These are phyloP conservation scores for Paramormyrops kingsleyae DNA, from an alignment of 2,113 vertebrate species.

Conservation along the genomic window DNA sequence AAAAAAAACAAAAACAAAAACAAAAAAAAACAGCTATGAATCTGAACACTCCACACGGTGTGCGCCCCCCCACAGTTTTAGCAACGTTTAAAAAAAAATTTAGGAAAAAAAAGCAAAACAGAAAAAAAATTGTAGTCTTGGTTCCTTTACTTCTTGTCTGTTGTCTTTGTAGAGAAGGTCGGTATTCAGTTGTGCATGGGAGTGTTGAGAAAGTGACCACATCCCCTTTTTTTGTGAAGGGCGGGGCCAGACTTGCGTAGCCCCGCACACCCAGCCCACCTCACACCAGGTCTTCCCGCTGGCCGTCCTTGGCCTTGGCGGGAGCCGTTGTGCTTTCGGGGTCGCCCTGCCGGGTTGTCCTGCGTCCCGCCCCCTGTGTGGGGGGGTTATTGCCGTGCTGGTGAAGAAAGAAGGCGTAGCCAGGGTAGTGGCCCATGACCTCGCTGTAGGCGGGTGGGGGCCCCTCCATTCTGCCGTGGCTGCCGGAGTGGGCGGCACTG, in stretches of 20 bases:
- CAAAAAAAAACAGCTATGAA: slow-evolving; percentile 36
- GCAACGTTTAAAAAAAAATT: slow-evolving; percentile 49
- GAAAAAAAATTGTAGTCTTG: slow-evolving; percentile 68
- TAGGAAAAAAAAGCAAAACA: slow-evolving; percentile 53
- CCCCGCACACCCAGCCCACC: slow-evolving; percentile 11
- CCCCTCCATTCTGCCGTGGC: slow-evolving; percentile 80
- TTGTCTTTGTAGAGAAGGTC: slow-evolving; percentile 43
- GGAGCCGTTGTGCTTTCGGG: slow-evolving; percentile 81
- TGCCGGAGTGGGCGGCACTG: slow-evolving; percentile 82
- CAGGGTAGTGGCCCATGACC: slow-evolving; percentile 85
- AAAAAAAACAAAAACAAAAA: slow-evolving; percentile 33
- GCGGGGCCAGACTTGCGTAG: not conserved
- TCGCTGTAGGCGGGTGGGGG: slow-evolving; percentile 95
- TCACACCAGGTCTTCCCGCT: slow-evolving; percentile 76
- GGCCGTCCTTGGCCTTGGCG: slow-evolving; percentile 76
- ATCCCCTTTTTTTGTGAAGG: slow-evolving; percentile 18
- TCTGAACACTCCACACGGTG: slow-evolving; percentile 45
- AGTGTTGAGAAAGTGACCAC: slow-evolving; percentile 52
- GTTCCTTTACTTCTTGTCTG: slow-evolving; percentile 45
- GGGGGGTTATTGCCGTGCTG: slow-evolving; percentile 81
- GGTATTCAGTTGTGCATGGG: slow-evolving; percentile 57
- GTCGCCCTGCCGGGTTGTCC: slow-evolving; percentile 75
- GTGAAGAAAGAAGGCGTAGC: slow-evolving; percentile 84
- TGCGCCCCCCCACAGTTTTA: slow-evolving; percentile 32
- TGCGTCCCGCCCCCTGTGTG: slow-evolving; percentile 66